These are phyloP conservation scores for Synergus laeviventris DNA, from an alignment of 2,888 invertebrate genomes.

Conservation along the genomic window DNA sequence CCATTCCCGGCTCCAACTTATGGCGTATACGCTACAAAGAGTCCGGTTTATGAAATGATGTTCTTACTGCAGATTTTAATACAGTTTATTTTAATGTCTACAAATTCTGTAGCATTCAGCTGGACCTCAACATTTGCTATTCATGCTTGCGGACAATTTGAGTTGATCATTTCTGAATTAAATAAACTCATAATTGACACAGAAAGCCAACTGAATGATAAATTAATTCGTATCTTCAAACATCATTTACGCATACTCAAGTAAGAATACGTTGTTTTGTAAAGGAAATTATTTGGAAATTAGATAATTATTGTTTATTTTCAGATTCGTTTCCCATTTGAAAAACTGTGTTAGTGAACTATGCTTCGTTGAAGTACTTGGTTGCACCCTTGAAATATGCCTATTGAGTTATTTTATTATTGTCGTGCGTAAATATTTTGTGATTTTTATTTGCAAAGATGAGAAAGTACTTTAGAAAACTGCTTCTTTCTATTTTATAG, in stretches of 20 bases:
- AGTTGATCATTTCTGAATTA: background rate
- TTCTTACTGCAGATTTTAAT: background rate
- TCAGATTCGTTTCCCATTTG: slow-evolving; percentile 28
- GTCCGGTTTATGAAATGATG: background rate
- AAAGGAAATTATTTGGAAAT: too few relatives aligned
- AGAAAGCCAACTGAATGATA: too few relatives aligned
- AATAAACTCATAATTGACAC: too few relatives aligned
- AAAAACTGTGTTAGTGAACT: slow-evolving; percentile 40
- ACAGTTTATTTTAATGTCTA: background rate
- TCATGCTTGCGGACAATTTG: slow-evolving; percentile 45
- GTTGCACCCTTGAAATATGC: slow-evolving; percentile 46
- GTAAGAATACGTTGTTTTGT: too few relatives aligned
- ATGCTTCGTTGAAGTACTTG: slow-evolving; percentile 44
- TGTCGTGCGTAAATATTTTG: slow-evolving; percentile 30
- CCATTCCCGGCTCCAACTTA: background rate
- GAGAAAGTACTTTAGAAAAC: too few relatives aligned
- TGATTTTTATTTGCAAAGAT: too few relatives aligned
- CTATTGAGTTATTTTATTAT: slow-evolving; percentile 46
- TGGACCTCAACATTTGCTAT: too few relatives aligned
- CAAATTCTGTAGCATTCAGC: too few relatives aligned
- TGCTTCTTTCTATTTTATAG: too few relatives aligned
- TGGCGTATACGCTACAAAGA: background rate
- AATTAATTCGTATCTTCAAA: too few relatives aligned
- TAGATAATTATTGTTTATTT: background rate
- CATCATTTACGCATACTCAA: too few relatives aligned